phyloP scores from a whole-genome alignment of 2,888 invertebrate genomes.

The Synergus laeviventris region DNA sequence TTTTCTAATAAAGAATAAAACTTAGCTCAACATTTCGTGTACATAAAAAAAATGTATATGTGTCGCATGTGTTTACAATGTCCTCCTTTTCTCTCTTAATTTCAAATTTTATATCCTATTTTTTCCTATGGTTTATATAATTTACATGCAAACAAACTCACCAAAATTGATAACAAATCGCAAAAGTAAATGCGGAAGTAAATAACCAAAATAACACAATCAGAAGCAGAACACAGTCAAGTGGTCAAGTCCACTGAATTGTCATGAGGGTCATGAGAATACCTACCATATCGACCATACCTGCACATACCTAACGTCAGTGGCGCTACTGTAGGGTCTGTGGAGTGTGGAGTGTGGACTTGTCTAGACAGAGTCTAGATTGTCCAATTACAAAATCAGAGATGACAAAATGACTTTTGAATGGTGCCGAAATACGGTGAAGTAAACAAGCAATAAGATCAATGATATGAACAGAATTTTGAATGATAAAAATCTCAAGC shows the following conservation, averaged over 20 bases:
- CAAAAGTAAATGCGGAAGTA: not conserved
- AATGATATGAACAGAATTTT: no score
- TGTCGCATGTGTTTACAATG: not conserved
- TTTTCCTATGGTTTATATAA: not conserved
- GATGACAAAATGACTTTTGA: no score
- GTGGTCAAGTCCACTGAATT: no score
- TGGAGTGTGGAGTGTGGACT: no score
- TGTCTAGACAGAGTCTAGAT: not conserved
- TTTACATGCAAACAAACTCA: not conserved
- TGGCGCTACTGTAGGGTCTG: conserved; percentile 4
- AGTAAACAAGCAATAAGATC: no score
- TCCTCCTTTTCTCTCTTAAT: not conserved
- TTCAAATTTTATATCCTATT: not conserved
- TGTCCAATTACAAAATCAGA: not conserved
- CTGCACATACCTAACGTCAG: not conserved
- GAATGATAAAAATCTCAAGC: no score
- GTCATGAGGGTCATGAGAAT: no score
- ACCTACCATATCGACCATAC: no score
- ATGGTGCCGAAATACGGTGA: no score
- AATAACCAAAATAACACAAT: no score
- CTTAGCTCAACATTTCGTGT: not conserved
- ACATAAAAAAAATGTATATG: not conserved
- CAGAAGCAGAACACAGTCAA: no score
- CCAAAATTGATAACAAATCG: not conserved
- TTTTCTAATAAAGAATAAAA: not conserved